Evolutionary conservation across 1,140 invertebrate species (phyloP).

Genomic region (Plodia interpunctella): DNA sequence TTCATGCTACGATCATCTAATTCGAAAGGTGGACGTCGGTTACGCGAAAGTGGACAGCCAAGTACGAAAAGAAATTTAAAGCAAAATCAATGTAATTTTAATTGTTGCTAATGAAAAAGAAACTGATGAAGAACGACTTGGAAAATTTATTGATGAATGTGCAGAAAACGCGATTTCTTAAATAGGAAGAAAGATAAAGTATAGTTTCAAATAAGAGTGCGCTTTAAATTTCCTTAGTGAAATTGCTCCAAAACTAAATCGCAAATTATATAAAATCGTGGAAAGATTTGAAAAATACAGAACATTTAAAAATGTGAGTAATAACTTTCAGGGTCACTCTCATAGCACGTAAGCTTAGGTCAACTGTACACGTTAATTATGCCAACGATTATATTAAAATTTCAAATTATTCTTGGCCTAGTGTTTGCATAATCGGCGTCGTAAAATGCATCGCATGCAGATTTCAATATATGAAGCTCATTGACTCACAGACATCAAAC

Average conservation of each 20-base stretch:
- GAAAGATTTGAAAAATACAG: not conserved
- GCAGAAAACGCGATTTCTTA: too few species aligned
- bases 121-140: not conserved
- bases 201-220: not conserved
- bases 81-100: slow-evolving; percentile 6
- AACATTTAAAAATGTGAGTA: not conserved
- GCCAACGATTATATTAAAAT: not conserved
- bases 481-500: slow-evolving; percentile 69
- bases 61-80: slow-evolving; percentile 9
- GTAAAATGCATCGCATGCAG: slow-evolving; percentile 37
- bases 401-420: slow-evolving; percentile 11
- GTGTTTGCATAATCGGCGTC: slow-evolving; percentile 42
- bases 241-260: slow-evolving; percentile 2
- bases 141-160: too few species aligned
- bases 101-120: not conserved
- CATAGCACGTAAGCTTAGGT: slow-evolving; percentile 13
- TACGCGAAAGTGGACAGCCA: slow-evolving; percentile 36
- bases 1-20: slow-evolving; percentile 63
- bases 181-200: too few species aligned
- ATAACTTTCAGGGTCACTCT: not conserved
- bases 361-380: slow-evolving; percentile 5
- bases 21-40: slow-evolving; percentile 50
- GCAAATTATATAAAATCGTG: slow-evolving; percentile 3
- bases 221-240: slow-evolving; percentile 8
- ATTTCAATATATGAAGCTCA: slow-evolving; percentile 46